Conservation (phyloP, 2,113 vertebrate genomes). For the Elgaria multicarinata region DNA sequence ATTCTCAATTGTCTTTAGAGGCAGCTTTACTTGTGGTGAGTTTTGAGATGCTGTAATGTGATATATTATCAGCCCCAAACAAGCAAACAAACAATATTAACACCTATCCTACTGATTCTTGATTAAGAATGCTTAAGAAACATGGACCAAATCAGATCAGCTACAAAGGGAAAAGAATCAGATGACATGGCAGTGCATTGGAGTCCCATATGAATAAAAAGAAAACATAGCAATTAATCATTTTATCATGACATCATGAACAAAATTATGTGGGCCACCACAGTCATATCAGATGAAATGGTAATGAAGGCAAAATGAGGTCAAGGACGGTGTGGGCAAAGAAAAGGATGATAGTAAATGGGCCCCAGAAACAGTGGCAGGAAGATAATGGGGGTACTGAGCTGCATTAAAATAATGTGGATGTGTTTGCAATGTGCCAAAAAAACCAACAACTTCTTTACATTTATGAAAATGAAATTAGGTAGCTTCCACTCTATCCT, state of each 20-base stretch:
- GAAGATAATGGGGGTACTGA: neutral
- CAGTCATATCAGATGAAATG: neutral
- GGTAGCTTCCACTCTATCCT: neutral
- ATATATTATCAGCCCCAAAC: neutral
- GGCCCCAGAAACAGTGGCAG: neutral
- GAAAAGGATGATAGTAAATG: neutral
- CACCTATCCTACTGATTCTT: neutral
- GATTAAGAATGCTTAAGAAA: neutral
- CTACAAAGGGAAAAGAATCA: neutral
- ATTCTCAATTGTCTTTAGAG: neutral
- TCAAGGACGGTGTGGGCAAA: neutral
- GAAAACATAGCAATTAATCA: neutral
- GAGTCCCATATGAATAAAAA: neutral
- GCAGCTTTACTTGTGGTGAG: neutral
- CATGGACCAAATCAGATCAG: neutral
- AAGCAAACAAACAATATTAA: neutral
- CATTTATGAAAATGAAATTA: neutral
- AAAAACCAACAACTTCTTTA: neutral
- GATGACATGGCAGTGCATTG: neutral
- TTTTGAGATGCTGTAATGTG: neutral
- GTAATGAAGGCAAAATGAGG: neutral
- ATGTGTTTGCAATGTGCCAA: neutral
- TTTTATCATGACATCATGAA: neutral
- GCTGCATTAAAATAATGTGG: neutral
- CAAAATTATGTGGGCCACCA: neutral